These are phyloP conservation scores for Kryptopterus vitreolus DNA, from an alignment of 2,797 vertebrate genomes.

Conservation along the genomic window DNA sequence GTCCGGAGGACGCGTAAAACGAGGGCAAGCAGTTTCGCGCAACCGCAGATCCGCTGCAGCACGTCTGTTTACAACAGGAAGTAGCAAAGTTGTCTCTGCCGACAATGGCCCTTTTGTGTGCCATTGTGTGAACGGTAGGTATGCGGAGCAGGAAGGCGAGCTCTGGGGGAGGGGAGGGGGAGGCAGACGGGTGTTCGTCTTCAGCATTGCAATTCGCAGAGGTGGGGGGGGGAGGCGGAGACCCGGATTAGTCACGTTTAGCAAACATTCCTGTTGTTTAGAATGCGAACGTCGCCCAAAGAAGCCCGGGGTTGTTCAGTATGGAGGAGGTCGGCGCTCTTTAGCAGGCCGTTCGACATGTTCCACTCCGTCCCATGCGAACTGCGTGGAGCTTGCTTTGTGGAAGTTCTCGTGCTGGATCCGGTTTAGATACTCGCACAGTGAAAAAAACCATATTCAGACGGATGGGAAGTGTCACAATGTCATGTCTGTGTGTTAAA, in stretches of 20 bases:
- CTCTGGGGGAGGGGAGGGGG: slow-evolving; percentile 32
- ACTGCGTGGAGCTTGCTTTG: no score
- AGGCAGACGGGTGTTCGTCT: not conserved
- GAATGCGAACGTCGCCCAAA: slow-evolving; percentile 29
- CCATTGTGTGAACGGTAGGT: slow-evolving; percentile 29
- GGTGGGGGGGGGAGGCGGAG: not conserved
- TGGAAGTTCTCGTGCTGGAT: no score
- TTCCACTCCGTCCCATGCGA: no score
- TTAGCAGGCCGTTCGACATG: no score
- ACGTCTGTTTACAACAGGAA: slow-evolving; percentile 37
- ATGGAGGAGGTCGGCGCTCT: no score
- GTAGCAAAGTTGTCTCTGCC: slow-evolving; percentile 22
- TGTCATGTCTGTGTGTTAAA: no score
- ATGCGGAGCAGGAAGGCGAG: slow-evolving; percentile 25
- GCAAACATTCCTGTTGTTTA: slow-evolving; percentile 44
- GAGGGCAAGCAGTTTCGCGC: not conserved
- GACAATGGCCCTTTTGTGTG: slow-evolving; percentile 33
- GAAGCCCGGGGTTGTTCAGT: slow-evolving; percentile 31
- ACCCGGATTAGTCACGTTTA: slow-evolving; percentile 34
- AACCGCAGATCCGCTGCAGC: slow-evolving; percentile 23
- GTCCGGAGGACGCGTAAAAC: not conserved
- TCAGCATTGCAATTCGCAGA: not conserved
- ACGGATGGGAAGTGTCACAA: no score
- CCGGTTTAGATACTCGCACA: no score
- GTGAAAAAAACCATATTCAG: no score